Evolutionary conservation across 2,888 invertebrate genomes (phyloP).

Genomic region (Hydriomena furcata): DNA sequence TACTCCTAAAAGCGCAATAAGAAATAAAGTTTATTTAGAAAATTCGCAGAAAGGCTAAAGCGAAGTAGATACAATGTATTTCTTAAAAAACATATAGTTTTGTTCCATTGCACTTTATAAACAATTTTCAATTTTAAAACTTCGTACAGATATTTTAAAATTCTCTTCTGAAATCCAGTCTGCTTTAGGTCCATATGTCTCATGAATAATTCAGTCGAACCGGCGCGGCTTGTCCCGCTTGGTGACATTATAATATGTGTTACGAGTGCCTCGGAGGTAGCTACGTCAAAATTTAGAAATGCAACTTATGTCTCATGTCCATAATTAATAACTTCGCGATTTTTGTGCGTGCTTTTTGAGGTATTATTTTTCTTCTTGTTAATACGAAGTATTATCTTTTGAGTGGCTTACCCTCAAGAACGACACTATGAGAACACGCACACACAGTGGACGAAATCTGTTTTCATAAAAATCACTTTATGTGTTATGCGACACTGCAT

Average conservation of each 20-base stretch:
- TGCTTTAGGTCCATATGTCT: conserved; percentile 82
- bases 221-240: conserved; percentile 69
- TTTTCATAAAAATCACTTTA: too few relatives aligned
- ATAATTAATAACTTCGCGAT: conserved; percentile 3
- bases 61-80: too few relatives aligned
- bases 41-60: too few relatives aligned
- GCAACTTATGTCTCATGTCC: conserved; percentile 32
- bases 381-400: too few relatives aligned
- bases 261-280: conserved; percentile 36
- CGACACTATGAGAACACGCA: too few relatives aligned
- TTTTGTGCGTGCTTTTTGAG: background rate
- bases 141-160: conserved; percentile 77
- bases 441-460: too few relatives aligned
- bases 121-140: conserved; percentile 74
- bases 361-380: background rate
- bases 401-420: too few relatives aligned
- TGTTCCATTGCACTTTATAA: conserved; percentile 60
- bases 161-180: conserved; percentile 79
- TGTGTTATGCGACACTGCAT: too few relatives aligned
- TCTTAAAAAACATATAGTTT: too few relatives aligned
- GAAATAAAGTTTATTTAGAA: too few relatives aligned
- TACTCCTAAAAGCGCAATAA: too few relatives aligned
- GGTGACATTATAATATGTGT: conserved; percentile 57
- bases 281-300: conserved; percentile 40
- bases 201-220: conserved; percentile 77